Evolutionary conservation across 2,888 invertebrate species (phyloP).

Genomic region (Desoria tigrina): DNA sequence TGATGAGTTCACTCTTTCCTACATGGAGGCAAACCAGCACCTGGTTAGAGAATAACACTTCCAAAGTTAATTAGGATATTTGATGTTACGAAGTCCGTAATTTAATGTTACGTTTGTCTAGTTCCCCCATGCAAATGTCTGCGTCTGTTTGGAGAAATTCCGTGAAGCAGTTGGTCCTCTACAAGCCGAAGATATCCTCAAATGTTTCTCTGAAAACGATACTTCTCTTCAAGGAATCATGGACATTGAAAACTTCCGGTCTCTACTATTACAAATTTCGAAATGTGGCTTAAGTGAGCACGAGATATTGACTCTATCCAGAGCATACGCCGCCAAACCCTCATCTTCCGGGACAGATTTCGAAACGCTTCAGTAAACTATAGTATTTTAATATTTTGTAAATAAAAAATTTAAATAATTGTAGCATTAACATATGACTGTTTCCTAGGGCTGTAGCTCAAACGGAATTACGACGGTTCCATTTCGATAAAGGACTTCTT

Average conservation of each 20-base stretch:
- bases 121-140: constrained; percentile 75
- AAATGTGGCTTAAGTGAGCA: constrained; percentile 67
- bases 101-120: constrained; percentile 8
- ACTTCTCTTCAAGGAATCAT: constrained; percentile 46
- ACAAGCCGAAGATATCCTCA: constrained; percentile 75
- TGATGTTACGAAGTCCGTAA: neutral
- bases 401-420: neutral
- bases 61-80: neutral
- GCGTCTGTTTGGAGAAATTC: constrained; percentile 72
- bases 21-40: constrained; percentile 76
- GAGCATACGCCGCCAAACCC: constrained; percentile 68
- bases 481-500: constrained; percentile 46
- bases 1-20: constrained; percentile 82
- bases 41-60: constrained; percentile 62
- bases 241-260: constrained; percentile 43
- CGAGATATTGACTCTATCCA: constrained; percentile 74
- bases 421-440: too few relatives aligned
- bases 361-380: constrained; percentile 46
- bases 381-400: constrained; percentile 2
- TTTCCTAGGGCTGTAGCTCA: constrained; percentile 67
- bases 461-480: constrained; percentile 68
- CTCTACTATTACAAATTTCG: constrained; percentile 44
- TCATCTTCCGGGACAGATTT: constrained; percentile 47
- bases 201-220: constrained; percentile 61
- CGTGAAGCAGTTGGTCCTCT: constrained; percentile 67